A percentile compares a stretch with the other conserved stretches of the same genome.
Evolutionary conservation across 2,113 vertebrate genomes (phyloP).

Genomic region (Formicarius rufipectus): DNA sequence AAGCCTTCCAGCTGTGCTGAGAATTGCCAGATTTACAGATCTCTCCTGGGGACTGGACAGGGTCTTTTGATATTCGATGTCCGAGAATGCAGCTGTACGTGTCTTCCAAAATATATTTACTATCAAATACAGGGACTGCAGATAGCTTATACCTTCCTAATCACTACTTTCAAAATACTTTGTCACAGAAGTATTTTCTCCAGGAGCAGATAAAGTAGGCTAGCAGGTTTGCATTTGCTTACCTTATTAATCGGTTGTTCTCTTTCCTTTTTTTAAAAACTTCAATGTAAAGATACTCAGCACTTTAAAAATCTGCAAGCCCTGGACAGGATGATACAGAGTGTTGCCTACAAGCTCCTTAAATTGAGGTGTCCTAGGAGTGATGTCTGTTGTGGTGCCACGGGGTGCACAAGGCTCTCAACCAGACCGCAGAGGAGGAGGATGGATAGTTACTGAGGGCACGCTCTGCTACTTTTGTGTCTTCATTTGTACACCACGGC

Average conservation of each 20-base stretch:
- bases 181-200: neutral
- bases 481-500: neutral
- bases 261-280: neutral
- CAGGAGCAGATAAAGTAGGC: neutral
- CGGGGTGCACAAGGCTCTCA: neutral
- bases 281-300: neutral
- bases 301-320: neutral
- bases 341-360: neutral
- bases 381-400: neutral
- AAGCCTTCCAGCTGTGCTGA: constrained; percentile 1
- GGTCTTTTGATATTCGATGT: neutral
- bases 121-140: neutral
- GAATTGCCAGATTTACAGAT: neutral
- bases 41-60: neutral
- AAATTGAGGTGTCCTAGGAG: neutral
- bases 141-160: neutral
- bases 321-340: neutral
- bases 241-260: neutral
- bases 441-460: neutral
- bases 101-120: neutral
- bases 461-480: neutral
- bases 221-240: neutral
- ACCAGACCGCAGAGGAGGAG: neutral
- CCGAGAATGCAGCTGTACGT: neutral
- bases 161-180: neutral